Conservation (phyloP, 1,140 invertebrate species). For the Mesaphorura yosii region DNA sequence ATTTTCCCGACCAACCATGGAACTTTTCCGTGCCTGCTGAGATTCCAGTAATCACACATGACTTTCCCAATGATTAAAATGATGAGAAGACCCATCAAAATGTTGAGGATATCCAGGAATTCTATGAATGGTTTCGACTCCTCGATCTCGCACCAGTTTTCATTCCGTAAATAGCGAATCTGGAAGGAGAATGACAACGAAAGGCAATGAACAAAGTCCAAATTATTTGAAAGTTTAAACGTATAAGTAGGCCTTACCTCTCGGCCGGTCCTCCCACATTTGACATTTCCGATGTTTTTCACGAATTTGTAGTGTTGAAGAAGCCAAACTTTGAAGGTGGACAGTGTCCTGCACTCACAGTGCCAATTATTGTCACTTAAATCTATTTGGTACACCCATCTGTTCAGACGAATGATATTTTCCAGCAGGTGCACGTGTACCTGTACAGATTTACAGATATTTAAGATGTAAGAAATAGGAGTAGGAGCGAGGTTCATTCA, state of each 20-base stretch:
- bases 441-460: slow-evolving; percentile 38
- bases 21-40: slow-evolving; percentile 60
- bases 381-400: slow-evolving; percentile 51
- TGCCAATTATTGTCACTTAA: slow-evolving; percentile 66
- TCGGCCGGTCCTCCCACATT: slow-evolving; percentile 45
- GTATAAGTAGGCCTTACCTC: slow-evolving; percentile 41
- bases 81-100: slow-evolving; percentile 52
- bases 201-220: neutral
- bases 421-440: slow-evolving; percentile 64
- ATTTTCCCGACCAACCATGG: slow-evolving; percentile 67
- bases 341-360: slow-evolving; percentile 65
- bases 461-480: neutral
- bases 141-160: slow-evolving; percentile 50
- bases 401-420: slow-evolving; percentile 58
- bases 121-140: slow-evolving; percentile 38
- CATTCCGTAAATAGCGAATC: slow-evolving; percentile 52
- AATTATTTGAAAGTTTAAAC: neutral
- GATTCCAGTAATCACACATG: slow-evolving; percentile 65
- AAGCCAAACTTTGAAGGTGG: slow-evolving; percentile 57
- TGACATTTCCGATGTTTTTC: slow-evolving; percentile 53
- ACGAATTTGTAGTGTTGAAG: slow-evolving; percentile 57
- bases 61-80: slow-evolving; percentile 58
- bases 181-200: slow-evolving; percentile 38
- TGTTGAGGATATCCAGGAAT: slow-evolving; percentile 58
- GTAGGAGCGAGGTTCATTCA: neutral